Evolutionary conservation across 2,888 invertebrate genomes (phyloP), one percentile per base, ranked within the genome.

Genomic region (Brachycybe producta): DNA sequence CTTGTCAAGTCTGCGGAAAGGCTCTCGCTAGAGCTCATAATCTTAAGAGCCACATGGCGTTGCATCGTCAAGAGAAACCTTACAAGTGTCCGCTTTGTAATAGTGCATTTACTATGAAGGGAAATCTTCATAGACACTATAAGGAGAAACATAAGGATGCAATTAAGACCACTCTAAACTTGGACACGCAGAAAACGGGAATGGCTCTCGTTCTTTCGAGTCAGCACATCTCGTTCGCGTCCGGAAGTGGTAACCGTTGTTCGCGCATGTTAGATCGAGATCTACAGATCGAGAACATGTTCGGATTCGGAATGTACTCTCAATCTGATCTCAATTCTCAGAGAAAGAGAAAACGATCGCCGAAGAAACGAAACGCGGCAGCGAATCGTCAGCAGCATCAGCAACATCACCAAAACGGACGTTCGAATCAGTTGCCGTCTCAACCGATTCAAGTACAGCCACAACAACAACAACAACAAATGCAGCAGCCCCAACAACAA

Each of bases 11-110:
- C 3, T 68, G 68, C 60, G 66, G 67, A 61, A 67, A 67, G 52
- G 63, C 64, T 51, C 64, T 68, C 59, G 65, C 65, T 5, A 58
- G 68, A 27, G 60, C 64, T 5, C 67, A 68, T 52, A 68, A 68
- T 52, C 60, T 68, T 1, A 65, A 67, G 47, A 67, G 66, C 13
- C 68, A 68, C 54, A 64, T 68, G 61, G 65, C 67, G 36, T 63
- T 68, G 56, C 68, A 68, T 56, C 62, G 61, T 35, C 62, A 66
- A 43, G 59, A 60, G 36, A 67, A 67, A 54, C 67, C 67, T 11
- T 64, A 64, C 51, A 57, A 61, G 23, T 68, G 68, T 49, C 51
- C 52, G 23, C 62, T 65, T 49, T 68, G 68, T 60, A 65, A 65
- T 15, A 63, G 65, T 46, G 62, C 66, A 2, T 68, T 68, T 55